Evolutionary conservation across 2,113 vertebrate species (phyloP), one percentile per base, ranked within the genome.

Genomic region (Notiomystis cincta): DNA sequence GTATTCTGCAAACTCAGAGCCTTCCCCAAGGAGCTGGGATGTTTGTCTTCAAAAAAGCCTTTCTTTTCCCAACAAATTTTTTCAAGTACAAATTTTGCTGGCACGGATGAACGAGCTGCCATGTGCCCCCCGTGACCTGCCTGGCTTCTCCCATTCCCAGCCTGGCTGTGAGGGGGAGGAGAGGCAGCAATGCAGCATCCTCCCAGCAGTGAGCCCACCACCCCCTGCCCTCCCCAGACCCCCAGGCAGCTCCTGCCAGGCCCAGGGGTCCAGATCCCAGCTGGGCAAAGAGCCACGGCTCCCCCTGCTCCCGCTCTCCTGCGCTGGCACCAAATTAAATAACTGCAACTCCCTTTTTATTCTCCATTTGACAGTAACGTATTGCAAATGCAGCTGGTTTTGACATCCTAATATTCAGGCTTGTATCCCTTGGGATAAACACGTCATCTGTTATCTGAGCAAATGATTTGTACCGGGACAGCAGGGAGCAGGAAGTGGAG

Each of bases 341-440:
- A 97, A 96, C 95, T 75, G 79, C 94, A 86, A 93, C 89, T 97
- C 97, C 96, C 90, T 89, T 97, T 97, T 97, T 97, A 96, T 98
- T 97, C 97, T 51, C 95, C 98, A 19, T 73, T 91, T 97, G 98
- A 98, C 97, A 97, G 97, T 97, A 96, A 97, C 94, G 83, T 91
- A 96, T 95, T 96, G 97, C 90, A 37, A 96, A 97, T 48, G 94
- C 87, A 54, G 96, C 73, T 44, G 19, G 82, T 96, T 97, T 95
- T 98, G 98, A 97, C 97, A 97, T 97, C 95, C 97, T 97, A 96
- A 97, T 97, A 97, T 96, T 96, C 97, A 87, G 95, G 89, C 97
- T 96, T 62, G 71, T 80, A 66, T 97, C 97, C 97, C 97, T 64
- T 70, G 97, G 96, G 97, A 97, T 70, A 96, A 97, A 96, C 93